Conservation (phyloP, 2,113 vertebrate species). For the Astatotilapia flaviijosephi region DNA sequence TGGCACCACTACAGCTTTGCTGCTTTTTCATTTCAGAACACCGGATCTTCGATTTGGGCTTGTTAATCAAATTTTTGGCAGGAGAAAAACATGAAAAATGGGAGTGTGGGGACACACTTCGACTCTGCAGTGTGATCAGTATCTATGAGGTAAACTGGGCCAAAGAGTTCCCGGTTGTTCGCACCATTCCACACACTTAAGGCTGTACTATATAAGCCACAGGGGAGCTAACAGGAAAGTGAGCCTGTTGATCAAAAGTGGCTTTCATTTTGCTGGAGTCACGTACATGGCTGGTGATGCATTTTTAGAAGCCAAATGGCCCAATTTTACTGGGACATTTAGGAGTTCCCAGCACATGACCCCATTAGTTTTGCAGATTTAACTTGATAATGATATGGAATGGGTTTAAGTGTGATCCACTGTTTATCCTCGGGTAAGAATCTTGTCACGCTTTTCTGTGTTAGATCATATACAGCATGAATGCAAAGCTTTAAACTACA, state of each 20-base stretch:
- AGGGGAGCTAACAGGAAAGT: slow-evolving; percentile 18
- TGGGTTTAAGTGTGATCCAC: neutral
- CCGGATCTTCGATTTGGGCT: neutral
- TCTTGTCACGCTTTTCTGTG: neutral
- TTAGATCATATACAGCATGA: neutral
- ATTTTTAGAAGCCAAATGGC: neutral
- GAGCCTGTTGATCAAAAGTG: slow-evolving; percentile 31
- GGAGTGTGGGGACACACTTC: neutral
- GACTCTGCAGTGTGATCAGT: neutral
- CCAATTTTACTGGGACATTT: neutral
- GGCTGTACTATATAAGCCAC: slow-evolving; percentile 22
- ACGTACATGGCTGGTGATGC: neutral
- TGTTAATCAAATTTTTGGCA: neutral
- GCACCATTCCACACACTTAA: slow-evolving; percentile 60
- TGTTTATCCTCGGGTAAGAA: neutral
- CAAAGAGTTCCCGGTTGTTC: slow-evolving; percentile 49
- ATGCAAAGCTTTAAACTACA: neutral
- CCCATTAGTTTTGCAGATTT: neutral
- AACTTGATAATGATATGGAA: neutral
- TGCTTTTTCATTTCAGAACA: slow-evolving; percentile 24
- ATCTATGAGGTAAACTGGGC: neutral
- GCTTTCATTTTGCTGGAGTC: neutral
- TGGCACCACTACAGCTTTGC: slow-evolving; percentile 39
- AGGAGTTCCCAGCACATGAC: neutral
- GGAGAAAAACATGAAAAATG: neutral